Evolutionary conservation across 2,113 vertebrate species (phyloP), one percentile per base, ranked within the genome.

Genomic region (Zootoca vivipara): DNA sequence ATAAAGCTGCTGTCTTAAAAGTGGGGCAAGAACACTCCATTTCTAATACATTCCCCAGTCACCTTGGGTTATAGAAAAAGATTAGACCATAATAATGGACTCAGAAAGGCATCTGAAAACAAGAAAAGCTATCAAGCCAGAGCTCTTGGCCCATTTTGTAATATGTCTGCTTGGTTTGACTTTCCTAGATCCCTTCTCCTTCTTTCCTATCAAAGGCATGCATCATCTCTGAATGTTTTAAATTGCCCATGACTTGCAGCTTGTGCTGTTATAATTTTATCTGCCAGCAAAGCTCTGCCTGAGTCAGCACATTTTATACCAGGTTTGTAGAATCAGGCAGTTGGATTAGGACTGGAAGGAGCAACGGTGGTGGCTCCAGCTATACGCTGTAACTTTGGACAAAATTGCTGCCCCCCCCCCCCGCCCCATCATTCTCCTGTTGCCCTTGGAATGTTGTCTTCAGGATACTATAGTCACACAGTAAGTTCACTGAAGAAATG

Each of bases 41-140:
- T 89, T 93, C 89, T 87, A 91, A 94, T 91, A 85, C 93, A 15
- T 91, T 92, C 56, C 42, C 6, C 24, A 92, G 80, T 93, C 92
- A 94, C 30, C 92, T 91, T 46, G 15, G 38, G 56, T 94, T 94
- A 93, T 75, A 92, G 62, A 94, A 90, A 93, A 24, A 80, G 86
- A 93, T 92, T 94, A 89, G 15, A 85, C 78, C 30, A 1, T 33
- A 85, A 42, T 58, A 85, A 62, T 70, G 16, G 82, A n/a, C 87
- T 85, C 52, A 87, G 90, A 65, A 92, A 89, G 92, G 13, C 0
- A 40, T 9, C 0, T 38, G 35, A 94, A 88, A 78, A 80, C 33
- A 9, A 33, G 62, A 0, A 83, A 46, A 91, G 77, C 81, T 56
- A 85, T 64, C 35, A 86, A 86, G n/a, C 85, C 52, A 52, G 81